Evolutionary conservation across 2,113 vertebrate species (phyloP).

Genomic region (Erythrolamprus reginae): DNA sequence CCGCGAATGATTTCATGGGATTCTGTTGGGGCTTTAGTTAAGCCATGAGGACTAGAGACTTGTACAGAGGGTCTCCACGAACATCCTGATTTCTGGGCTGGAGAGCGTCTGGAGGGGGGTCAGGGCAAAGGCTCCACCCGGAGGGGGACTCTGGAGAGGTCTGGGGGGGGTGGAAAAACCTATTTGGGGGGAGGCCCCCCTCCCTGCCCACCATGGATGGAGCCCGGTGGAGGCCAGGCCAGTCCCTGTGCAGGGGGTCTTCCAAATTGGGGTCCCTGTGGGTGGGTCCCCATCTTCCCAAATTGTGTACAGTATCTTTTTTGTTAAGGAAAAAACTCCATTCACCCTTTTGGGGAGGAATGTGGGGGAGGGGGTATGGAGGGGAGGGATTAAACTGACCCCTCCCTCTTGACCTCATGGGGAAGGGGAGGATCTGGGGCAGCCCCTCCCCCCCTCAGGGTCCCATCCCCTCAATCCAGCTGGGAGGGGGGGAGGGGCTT

Average conservation of each 20-base stretch:
- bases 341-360: neutral
- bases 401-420: neutral
- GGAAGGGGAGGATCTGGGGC: neutral
- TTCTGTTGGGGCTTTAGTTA: neutral
- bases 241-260: neutral
- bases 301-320: neutral
- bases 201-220: neutral
- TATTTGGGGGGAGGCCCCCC: too few species aligned
- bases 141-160: fast-evolving
- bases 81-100: neutral
- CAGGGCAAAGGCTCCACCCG: neutral
- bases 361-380: neutral
- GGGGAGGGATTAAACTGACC: neutral
- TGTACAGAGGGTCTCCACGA: neutral
- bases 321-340: neutral
- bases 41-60: neutral
- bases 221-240: fast-evolving
- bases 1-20: neutral
- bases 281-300: neutral
- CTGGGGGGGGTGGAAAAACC: neutral
- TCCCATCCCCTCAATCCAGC: constrained; percentile 1
- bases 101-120: neutral
- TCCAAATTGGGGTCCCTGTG: neutral
- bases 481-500: too few species aligned
- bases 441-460: neutral